A percentile compares a stretch with the other conserved stretches of the same genome.
phyloP scores from a whole-genome alignment of 2,888 invertebrate species.

The Monoplex corrugatus region DNA sequence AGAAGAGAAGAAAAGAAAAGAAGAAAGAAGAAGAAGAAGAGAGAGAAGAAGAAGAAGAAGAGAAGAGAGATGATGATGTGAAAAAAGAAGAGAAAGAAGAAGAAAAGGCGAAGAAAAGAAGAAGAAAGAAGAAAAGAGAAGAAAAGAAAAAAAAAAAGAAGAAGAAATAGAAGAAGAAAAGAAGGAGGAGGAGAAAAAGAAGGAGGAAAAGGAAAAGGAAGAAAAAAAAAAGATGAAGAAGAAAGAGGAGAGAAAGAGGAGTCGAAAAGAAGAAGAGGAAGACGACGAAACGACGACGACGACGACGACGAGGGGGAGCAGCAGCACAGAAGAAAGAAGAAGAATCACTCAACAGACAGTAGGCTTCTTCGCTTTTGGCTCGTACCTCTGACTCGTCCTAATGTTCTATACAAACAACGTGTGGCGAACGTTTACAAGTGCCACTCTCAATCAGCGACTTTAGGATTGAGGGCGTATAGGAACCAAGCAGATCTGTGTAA shows the following conservation, averaged over 20 bases:
- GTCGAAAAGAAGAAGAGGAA: no score
- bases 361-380: no score
- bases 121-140: background rate
- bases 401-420: no score
- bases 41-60: background rate
- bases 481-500: no score
- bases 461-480: no score
- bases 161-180: background rate
- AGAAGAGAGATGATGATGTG: background rate
- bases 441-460: no score
- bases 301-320: no score
- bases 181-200: background rate
- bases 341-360: no score
- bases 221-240: background rate
- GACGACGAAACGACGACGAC: no score
- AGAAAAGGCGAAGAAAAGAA: background rate
- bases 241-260: background rate
- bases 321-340: no score
- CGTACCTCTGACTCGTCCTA: no score
- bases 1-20: background rate
- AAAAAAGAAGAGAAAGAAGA: background rate
- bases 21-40: background rate
- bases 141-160: background rate
- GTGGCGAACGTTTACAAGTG: no score
- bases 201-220: background rate